Evolutionary conservation across 1,140 invertebrate genomes (phyloP).

Genomic region (Plutomurus gul): DNA sequence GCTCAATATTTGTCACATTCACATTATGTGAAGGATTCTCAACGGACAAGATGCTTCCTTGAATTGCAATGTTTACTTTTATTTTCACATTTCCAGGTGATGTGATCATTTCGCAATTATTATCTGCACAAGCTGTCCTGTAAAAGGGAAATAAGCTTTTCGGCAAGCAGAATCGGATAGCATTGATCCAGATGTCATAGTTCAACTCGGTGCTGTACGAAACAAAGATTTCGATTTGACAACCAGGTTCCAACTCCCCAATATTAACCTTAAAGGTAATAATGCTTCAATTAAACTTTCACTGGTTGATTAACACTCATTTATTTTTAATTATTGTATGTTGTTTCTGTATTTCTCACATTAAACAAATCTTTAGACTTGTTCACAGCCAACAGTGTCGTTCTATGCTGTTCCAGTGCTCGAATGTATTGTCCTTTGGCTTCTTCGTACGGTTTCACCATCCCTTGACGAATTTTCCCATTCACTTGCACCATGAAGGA

Average conservation of each 20-base stretch:
- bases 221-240: constrained; percentile 59
- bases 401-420: constrained; percentile 60
- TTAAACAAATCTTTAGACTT: constrained; percentile 55
- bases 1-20: constrained; percentile 22
- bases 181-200: constrained; percentile 56
- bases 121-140: constrained; percentile 39
- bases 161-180: constrained; percentile 59
- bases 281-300: not conserved
- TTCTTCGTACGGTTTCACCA: constrained; percentile 61
- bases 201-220: constrained; percentile 61
- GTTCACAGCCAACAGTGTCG: constrained; percentile 61
- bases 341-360: not conserved
- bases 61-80: not conserved
- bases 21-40: constrained; percentile 47
- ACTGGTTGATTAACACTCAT: not conserved
- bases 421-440: constrained; percentile 60
- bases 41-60: constrained; percentile 42
- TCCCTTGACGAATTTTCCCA: constrained; percentile 51
- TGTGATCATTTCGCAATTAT: constrained; percentile 44
- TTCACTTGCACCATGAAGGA: constrained; percentile 47
- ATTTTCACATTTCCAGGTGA: constrained; percentile 34
- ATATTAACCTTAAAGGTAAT: constrained; percentile 54
- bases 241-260: constrained; percentile 59
- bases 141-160: constrained; percentile 54
- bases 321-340: not conserved